Evolutionary conservation across 1,140 invertebrate species (phyloP).

Genomic region (Dendrolimus kikuchii): DNA sequence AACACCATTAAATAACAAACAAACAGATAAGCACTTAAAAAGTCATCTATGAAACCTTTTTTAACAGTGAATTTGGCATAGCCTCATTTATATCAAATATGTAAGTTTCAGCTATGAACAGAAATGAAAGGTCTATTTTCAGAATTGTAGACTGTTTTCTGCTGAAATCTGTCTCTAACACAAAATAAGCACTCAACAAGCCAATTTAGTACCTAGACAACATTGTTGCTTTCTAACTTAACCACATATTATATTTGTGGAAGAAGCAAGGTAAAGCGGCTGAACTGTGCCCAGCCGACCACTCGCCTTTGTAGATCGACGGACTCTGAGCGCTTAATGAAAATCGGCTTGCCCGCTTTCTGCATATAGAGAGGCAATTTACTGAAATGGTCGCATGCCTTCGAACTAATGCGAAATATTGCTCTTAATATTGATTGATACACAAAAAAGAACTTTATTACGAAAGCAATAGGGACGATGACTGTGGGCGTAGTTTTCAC

Average conservation of each 20-base stretch:
- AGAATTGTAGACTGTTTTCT: too few relatives aligned
- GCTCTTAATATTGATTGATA: slow-evolving; percentile 8
- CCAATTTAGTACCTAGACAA: too few relatives aligned
- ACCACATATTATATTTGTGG: neutral
- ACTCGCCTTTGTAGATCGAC: slow-evolving; percentile 31
- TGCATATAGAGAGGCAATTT: slow-evolving; percentile 66
- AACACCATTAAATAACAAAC: too few relatives aligned
- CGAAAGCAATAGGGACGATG: slow-evolving; percentile 9
- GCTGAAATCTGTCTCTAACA: too few relatives aligned
- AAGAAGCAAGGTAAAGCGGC: neutral
- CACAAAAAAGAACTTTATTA: slow-evolving; percentile 18
- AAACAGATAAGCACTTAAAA: too few relatives aligned
- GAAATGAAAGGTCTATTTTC: too few relatives aligned
- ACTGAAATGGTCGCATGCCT: slow-evolving; percentile 45
- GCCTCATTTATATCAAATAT: too few relatives aligned
- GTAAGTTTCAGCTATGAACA: too few relatives aligned
- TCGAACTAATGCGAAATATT: slow-evolving; percentile 57
- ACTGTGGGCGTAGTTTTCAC: slow-evolving; percentile 9
- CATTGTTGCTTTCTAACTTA: neutral
- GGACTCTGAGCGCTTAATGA: slow-evolving; percentile 53
- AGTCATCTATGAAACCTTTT: too few relatives aligned
- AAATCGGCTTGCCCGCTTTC: slow-evolving; percentile 56
- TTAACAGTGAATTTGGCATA: too few relatives aligned
- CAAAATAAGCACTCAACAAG: too few relatives aligned
- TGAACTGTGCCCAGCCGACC: slow-evolving; percentile 14